Percentiles rank a stretch among this genome's conserved stretches.
These are phyloP conservation scores for Mus musculus DNA, from an alignment of 2,113 vertebrate species.

Conservation along the genomic window GRCm39 chr6:11198501-11199000, in stretches of 20 bases:
- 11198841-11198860: constrained; percentile 77
- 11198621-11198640: not conserved
- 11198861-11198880: constrained; percentile 71
- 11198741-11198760: constrained; percentile 71
- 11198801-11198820: constrained; percentile 79
- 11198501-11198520: not conserved
- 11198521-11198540: constrained; percentile 46
- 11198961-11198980: constrained; percentile 73
- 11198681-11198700: constrained; percentile 74
- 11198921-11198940: constrained; percentile 72
- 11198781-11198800: constrained; percentile 74
- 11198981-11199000: constrained; percentile 63
- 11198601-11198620: not conserved
- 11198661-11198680: constrained; percentile 28
- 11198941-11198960: constrained; percentile 71
- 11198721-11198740: constrained; percentile 20
- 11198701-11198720: constrained; percentile 63
- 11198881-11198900: constrained; percentile 66
- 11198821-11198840: constrained; percentile 76
- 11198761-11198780: constrained; percentile 76
- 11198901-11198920: constrained; percentile 76
- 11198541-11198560: constrained; percentile 17
- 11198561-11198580: not conserved
- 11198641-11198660: not conserved
- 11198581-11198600: not conserved